Evolutionary conservation across 2,797 vertebrate genomes (phyloP), one percentile per base, ranked within the genome.

Genomic region (Neomorphus geoffroyi): DNA sequence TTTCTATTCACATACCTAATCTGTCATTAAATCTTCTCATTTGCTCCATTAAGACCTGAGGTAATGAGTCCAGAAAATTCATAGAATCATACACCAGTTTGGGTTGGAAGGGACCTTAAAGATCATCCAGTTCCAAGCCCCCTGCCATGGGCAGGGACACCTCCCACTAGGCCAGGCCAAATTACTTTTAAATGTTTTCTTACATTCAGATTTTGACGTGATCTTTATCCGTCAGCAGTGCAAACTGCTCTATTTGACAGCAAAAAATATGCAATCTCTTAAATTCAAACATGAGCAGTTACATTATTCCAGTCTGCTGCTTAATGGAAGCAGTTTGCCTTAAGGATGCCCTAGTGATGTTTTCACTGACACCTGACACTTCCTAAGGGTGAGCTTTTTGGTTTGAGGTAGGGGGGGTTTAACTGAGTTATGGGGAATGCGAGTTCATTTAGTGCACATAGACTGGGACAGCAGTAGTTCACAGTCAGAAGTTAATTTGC

Each of bases 401-500:
- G 24, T 86, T 81, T 46, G 61, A 60, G 27, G 28, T 5, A 86
- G 88, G 10, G 19, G 16, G 10, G 10, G 79, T 91, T 86, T 82
- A 77, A 61, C 57, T 62, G 37, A 28, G 45, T 80, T 58, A 32
- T 43, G 30, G 22, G 33, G 22, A 92, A 84, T 35, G 8, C 35
- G 48, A 80, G 32, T 78, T 92, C 67, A 80, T 70, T 66, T 41
- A 57, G 67, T 88, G 50, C 57, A 26, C 30, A 32, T 30, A 71
- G 66, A 77, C 11, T 45, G 35, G 14, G 24, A 84, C 19, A 93
- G 77, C 53, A 94, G 21, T 41, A 81, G 64, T 45, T 81, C 41
- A 64, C 37, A 82, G 81, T 77, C 74, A 56, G 32, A 94, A 88
- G 80, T 67, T 92, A 88, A 88, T 92, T 94, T 14, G 2, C 82